A percentile compares a stretch with the other conserved stretches of the same genome.
These are phyloP conservation scores for Cosmia trapezina DNA, from an alignment of 2,888 invertebrate genomes.

Conservation along the genomic window DNA sequence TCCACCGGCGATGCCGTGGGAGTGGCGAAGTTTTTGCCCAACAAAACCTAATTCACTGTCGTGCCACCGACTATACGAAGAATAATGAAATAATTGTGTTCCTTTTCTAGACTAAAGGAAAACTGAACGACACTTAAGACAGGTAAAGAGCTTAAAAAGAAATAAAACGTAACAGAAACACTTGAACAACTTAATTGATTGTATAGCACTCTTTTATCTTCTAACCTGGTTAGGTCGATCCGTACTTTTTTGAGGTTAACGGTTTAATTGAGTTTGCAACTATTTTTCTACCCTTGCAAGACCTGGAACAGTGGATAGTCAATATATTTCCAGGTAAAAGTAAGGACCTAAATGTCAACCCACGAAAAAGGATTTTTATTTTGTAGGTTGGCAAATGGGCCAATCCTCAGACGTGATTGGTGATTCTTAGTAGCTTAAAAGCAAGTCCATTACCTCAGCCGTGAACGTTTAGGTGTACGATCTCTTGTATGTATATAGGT, in stretches of 20 bases:
- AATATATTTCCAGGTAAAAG: not conserved
- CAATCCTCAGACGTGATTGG: not conserved
- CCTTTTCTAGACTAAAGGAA: conserved; percentile 11
- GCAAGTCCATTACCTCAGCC: conserved; percentile 1
- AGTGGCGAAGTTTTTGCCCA: too few relatives aligned
- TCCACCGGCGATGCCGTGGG: too few relatives aligned
- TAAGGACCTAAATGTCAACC: not conserved
- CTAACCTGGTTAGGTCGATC: conserved; percentile 7
- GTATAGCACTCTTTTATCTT: conserved; percentile 25
- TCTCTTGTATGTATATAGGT: not conserved
- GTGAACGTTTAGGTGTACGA: not conserved
- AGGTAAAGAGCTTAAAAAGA: conserved; percentile 28
- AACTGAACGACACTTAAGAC: conserved; percentile 22
- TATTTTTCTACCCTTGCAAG: not conserved
- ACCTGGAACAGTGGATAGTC: not conserved
- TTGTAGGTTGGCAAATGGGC: not conserved
- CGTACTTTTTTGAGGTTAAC: conserved; percentile 1
- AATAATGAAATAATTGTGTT: conserved; percentile 5
- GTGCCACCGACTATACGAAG: not conserved
- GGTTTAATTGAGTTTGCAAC: conserved; percentile 13
- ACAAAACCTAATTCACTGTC: not conserved
- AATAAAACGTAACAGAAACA: conserved; percentile 41
- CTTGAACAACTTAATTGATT: conserved; percentile 43
- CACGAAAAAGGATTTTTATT: not conserved
- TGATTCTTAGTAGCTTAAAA: not conserved